Percentiles rank a stretch among this genome's conserved stretches.
phyloP scores from a whole-genome alignment of 2,797 vertebrate genomes.

The Thripadectes ignobilis region DNA sequence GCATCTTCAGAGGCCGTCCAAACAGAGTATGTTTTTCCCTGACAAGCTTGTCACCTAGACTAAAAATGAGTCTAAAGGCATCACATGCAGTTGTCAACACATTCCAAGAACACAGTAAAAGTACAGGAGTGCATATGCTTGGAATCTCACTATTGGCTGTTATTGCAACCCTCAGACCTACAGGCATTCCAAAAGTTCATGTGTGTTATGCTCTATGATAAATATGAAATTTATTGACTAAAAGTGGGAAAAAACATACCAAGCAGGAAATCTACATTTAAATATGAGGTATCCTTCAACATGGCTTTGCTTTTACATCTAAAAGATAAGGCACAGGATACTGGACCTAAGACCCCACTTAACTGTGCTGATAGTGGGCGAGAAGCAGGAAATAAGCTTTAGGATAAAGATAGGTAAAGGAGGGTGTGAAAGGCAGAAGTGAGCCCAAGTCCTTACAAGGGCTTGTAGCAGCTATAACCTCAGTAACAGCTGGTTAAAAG shows the following conservation, averaged over 20 bases:
- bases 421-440: neutral
- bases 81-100: neutral
- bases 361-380: neutral
- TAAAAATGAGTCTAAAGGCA: neutral
- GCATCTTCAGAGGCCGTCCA: neutral
- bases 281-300: neutral
- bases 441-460: neutral
- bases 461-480: neutral
- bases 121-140: neutral
- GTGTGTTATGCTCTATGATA: neutral
- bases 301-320: neutral
- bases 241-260: neutral
- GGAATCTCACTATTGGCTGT: neutral
- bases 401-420: neutral
- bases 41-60: neutral
- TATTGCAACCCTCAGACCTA: neutral
- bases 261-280: neutral
- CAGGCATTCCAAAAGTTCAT: neutral
- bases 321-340: neutral
- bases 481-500: neutral
- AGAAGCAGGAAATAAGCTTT: neutral
- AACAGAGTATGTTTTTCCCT: neutral
- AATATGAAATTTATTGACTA: neutral
- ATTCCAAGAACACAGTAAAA: neutral
- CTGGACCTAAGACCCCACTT: neutral